phyloP scores from a whole-genome alignment of 2,797 vertebrate species.

The Esox masquinongy region DNA sequence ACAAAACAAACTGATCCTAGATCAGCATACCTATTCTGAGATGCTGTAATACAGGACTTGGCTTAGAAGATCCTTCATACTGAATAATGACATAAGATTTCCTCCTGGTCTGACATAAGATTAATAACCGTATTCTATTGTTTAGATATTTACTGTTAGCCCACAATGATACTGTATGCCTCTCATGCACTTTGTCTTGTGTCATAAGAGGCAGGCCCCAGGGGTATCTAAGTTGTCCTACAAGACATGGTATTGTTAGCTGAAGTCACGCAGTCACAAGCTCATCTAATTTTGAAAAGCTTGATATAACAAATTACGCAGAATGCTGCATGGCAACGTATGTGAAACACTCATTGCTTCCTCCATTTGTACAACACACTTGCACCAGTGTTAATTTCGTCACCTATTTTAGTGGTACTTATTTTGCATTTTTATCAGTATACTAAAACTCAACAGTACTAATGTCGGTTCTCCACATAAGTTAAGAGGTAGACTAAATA shows the following conservation, averaged over 20 bases:
- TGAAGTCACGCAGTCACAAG: not conserved
- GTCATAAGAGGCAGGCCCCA: not conserved
- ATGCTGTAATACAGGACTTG: too few species aligned
- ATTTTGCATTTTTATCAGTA: too few species aligned
- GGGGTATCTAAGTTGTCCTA: not conserved
- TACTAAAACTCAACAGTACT: too few species aligned
- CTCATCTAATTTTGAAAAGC: not conserved
- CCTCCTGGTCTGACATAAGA: not conserved
- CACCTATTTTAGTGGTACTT: too few species aligned
- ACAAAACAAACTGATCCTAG: not conserved
- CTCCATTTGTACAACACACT: not conserved
- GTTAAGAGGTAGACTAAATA: too few species aligned
- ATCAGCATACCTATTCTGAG: not conserved
- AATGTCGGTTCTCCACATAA: too few species aligned
- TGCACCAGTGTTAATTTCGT: too few species aligned
- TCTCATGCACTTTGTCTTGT: not conserved
- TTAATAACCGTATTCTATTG: too few species aligned
- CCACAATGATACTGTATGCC: not conserved
- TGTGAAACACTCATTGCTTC: not conserved
- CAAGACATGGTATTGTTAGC: not conserved
- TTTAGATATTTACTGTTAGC: too few species aligned
- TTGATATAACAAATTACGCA: not conserved
- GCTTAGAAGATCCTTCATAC: too few species aligned
- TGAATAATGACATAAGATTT: too few species aligned
- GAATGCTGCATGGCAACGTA: not conserved